These are phyloP conservation scores for Illadopsis cleaveri DNA, from an alignment of 2,113 vertebrate genomes.

Conservation along the genomic window DNA sequence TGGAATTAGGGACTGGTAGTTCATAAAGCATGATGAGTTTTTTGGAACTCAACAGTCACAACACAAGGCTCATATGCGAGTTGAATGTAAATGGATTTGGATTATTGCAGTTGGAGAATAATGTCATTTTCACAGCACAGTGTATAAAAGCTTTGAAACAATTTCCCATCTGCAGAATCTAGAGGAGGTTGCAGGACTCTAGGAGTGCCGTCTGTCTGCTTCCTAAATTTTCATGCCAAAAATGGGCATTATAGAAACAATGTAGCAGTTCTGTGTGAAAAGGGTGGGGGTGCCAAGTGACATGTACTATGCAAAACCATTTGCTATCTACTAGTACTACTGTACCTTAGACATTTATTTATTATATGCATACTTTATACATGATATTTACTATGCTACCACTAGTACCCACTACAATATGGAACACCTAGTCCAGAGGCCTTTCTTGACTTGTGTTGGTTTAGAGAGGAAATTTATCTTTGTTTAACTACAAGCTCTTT, in stretches of 20 bases:
- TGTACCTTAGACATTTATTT: not conserved
- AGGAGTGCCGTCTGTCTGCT: conserved; percentile 65
- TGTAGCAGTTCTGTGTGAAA: not conserved
- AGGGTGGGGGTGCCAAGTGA: not conserved
- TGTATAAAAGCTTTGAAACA: conserved; percentile 24
- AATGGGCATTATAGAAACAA: conserved; percentile 35
- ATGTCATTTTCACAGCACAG: not conserved
- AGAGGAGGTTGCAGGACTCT: conserved; percentile 61
- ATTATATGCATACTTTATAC: not conserved
- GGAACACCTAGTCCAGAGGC: not conserved
- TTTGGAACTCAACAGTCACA: not conserved
- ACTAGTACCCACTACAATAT: not conserved
- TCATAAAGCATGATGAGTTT: not conserved
- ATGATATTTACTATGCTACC: not conserved
- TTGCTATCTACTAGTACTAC: not conserved
- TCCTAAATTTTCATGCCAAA: conserved; percentile 58
- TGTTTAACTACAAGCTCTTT: not conserved
- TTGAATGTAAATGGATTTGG: conserved; percentile 57
- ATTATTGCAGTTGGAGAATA: conserved; percentile 32
- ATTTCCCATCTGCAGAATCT: conserved; percentile 72
- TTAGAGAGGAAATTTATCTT: not conserved
- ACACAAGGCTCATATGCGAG: not conserved
- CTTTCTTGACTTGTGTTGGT: not conserved
- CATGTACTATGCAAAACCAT: not conserved
- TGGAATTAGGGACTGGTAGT: not conserved